Percentiles rank a stretch among this genome's conserved stretches.
phyloP scores from a whole-genome alignment of 2,113 vertebrate genomes.

The Passer montanus region DNA sequence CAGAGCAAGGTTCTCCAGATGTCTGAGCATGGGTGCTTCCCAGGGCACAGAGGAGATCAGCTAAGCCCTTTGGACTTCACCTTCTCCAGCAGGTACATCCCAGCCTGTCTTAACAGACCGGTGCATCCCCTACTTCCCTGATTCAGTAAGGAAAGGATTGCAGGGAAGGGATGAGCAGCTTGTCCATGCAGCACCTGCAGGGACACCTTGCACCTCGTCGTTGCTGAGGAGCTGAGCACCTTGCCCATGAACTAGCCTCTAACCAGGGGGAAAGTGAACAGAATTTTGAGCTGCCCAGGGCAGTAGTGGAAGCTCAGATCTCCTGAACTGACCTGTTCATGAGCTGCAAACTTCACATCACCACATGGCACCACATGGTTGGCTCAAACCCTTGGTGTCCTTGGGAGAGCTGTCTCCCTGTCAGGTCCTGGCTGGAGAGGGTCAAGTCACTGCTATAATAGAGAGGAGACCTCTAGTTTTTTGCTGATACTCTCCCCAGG shows the following conservation, averaged over 20 bases:
- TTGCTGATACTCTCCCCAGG: neutral
- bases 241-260: neutral
- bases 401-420: neutral
- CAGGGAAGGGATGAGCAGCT: neutral
- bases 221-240: neutral
- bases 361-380: neutral
- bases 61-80: neutral
- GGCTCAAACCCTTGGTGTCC: neutral
- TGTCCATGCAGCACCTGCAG: neutral
- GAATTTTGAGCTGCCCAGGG: neutral
- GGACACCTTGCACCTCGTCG: neutral
- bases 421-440: neutral
- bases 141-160: neutral
- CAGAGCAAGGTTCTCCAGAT: neutral
- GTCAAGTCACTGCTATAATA: neutral
- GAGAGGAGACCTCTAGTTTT: neutral
- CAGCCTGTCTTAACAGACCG: accelerated
- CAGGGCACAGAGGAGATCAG: neutral
- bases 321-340: neutral
- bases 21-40: neutral
- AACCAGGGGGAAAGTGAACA: neutral
- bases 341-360: neutral
- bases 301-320: neutral
- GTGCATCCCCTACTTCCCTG: neutral
- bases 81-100: neutral